Evolutionary conservation across 1,140 invertebrate genomes (phyloP).

Genomic region (Cotesia chilonis): DNA sequence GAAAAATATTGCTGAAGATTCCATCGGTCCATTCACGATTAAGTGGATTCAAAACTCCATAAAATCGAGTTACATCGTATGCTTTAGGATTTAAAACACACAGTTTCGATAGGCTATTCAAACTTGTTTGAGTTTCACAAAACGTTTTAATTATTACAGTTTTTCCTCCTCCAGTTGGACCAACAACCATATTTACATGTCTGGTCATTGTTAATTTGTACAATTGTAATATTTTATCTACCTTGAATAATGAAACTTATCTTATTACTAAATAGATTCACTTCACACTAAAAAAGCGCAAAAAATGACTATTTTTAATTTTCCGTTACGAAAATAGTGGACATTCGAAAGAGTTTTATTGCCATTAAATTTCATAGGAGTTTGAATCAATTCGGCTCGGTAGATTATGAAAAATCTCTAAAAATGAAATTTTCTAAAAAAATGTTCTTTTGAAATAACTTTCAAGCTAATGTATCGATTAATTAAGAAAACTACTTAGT

Average conservation of each 20-base stretch:
- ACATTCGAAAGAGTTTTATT: no score
- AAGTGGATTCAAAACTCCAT: conserved; percentile 85
- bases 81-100: conserved; percentile 87
- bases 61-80: conserved; percentile 86
- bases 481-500: no score
- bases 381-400: no score
- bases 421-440: no score
- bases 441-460: no score
- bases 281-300: no score
- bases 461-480: no score
- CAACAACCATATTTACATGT: conserved; percentile 90
- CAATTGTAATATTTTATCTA: conserved; percentile 88
- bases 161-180: conserved; percentile 91
- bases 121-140: conserved; percentile 73
- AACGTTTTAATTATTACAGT: conserved; percentile 84
- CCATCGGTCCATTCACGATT: conserved; percentile 94
- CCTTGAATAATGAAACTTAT: conserved; percentile 60
- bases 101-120: conserved; percentile 81
- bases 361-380: no score
- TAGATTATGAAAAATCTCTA: no score
- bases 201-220: conserved; percentile 94
- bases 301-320: no score
- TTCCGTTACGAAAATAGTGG: no score
- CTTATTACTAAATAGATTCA: no score
- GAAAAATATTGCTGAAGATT: conserved; percentile 87